Evolutionary conservation across 2,888 invertebrate genomes (phyloP).

Genomic region (Caenorhabditis afra): DNA sequence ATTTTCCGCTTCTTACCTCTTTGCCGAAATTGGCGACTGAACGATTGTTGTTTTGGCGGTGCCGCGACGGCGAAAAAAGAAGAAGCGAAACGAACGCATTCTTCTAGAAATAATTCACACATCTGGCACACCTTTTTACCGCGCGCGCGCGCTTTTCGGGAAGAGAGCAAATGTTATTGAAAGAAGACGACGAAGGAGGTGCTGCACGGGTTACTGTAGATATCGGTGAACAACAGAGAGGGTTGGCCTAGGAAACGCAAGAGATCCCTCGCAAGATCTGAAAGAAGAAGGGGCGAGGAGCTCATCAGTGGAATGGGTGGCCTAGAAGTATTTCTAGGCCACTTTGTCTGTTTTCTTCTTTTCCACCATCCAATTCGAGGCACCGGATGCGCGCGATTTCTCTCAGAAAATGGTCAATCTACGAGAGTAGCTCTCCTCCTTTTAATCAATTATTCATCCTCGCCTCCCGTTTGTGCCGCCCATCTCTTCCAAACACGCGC

Average conservation of each 20-base stretch:
- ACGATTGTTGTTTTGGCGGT: conserved; percentile 18
- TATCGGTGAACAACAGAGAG: no score
- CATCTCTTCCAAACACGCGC: not conserved
- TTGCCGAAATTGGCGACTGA: no score
- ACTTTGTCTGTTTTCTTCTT: no score
- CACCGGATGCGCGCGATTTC: not conserved
- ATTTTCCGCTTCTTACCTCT: not conserved
- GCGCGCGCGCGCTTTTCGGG: not conserved
- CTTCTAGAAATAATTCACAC: conserved; percentile 29
- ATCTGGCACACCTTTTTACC: conserved; percentile 11
- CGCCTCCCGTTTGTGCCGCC: not conserved
- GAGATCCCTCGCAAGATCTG: no score
- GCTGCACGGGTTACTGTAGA: no score
- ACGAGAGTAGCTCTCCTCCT: conserved; percentile 34
- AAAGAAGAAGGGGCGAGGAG: no score
- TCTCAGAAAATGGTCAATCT: conserved; percentile 26
- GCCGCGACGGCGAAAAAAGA: not conserved
- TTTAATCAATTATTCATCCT: conserved; percentile 45
- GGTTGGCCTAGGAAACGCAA: no score
- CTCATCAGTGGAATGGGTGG: no score
- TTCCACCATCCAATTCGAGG: no score
- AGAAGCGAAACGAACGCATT: conserved; percentile 20
- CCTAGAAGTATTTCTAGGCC: no score
- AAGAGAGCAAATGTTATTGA: no score
- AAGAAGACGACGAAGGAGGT: no score